Base-by-base conservation (phyloP, 2,113 vertebrate species). In the Callocephalon fimbriatum region DNA sequence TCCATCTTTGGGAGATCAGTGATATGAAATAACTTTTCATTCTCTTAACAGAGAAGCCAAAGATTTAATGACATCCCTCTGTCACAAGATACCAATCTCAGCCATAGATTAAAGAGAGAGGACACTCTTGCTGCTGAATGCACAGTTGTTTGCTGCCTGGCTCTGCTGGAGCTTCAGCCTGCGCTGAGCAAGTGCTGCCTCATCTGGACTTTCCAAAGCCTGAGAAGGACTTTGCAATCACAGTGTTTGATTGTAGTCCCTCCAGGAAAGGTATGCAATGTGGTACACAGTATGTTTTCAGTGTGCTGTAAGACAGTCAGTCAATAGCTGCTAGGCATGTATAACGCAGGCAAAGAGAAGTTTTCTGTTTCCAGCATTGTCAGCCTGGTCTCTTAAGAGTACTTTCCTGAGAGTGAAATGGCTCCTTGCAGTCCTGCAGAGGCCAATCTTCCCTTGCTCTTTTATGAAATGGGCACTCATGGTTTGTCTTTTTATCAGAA, bases 401-500 rank as follows among this genome's bases (percentile, higher is more conserved):
- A 44, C 32, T 75, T 67, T 8, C 40, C 26, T 44, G 45, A 40
- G 20, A 54, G 27, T 50, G 53, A 92, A 81, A 66, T 58, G 37
- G 40, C 58, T 91, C 65, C 37, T 81, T 31, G 10, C 6, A 0
- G 59, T 47, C 31, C 53, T 71, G 37, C 37, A 48, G 48, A 82
- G 53, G n/a, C 56, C 9, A 19, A 3, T 87, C 47, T 74, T 71
- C 54, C n/a, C 9, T 48, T 75, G 37, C 40, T 47, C 4, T 66
- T 51, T 58, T 74, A 47, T 68, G 38, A 66, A 80, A 93, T 1
- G 5, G 13, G 6, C 29, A 32, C 47, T 68, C 19, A 4, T 44
- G 21, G 11, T 75, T 72, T 93, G 14, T 77, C 35, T 92, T 91
- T 88, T 91, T 86, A 50, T 40, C 42, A 32, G 72, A 68, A 68